phyloP scores from a whole-genome alignment of 2,888 invertebrate species.

The Girardia tigrina region DNA sequence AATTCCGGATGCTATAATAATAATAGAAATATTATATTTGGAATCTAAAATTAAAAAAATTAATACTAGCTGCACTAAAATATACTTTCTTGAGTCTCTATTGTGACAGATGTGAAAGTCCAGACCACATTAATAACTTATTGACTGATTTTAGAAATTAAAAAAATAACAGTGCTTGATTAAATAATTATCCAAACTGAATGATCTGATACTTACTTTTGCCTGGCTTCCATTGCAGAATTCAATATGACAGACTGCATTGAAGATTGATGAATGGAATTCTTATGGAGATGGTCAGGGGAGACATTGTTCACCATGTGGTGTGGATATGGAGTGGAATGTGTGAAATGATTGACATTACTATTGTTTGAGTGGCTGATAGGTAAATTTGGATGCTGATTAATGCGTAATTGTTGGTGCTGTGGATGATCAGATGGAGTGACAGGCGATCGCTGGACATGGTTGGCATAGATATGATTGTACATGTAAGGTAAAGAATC shows the following conservation, averaged over 20 bases:
- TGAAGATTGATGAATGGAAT: not conserved
- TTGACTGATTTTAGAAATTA: too few species aligned
- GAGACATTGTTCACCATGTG: constrained; percentile 2
- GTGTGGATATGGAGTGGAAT: not conserved
- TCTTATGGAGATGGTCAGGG: not conserved
- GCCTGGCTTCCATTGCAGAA: not conserved
- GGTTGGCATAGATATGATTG: not conserved
- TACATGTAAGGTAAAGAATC: not conserved
- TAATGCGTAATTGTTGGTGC: not conserved
- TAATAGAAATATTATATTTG: too few species aligned
- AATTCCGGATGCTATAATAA: too few species aligned
- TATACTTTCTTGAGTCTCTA: too few species aligned
- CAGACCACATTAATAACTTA: too few species aligned
- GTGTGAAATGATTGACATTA: not conserved
- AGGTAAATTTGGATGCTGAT: not conserved
- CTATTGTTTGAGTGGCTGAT: too few species aligned
- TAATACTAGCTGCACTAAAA: too few species aligned
- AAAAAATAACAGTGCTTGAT: too few species aligned
- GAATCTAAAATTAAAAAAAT: too few species aligned
- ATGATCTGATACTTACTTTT: not conserved
- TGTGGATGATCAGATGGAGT: not conserved
- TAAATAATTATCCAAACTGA: too few species aligned
- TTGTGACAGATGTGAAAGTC: too few species aligned
- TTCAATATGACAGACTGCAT: not conserved
- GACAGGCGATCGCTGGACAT: not conserved